phyloP scores from a whole-genome alignment of 2,113 vertebrate species.

The Charadrius vociferus region DNA sequence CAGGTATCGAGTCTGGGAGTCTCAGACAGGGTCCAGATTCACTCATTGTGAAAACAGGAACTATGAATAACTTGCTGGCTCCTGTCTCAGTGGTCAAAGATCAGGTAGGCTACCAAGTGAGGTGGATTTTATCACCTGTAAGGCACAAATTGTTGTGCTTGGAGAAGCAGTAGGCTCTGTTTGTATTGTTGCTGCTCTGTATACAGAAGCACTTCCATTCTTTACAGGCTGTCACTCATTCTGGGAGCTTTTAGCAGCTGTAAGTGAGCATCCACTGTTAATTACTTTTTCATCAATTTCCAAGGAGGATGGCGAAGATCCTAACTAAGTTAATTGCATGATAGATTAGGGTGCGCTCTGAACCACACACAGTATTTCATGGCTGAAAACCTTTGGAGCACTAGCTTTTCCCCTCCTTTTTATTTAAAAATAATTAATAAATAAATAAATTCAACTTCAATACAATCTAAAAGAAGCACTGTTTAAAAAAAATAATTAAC shows the following conservation, averaged over 20 bases:
- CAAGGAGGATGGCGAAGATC: not conserved
- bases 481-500: not conserved
- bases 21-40: not conserved
- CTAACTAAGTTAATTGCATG: not conserved
- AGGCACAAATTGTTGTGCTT: not conserved
- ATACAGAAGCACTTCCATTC: not conserved
- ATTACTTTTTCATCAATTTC: not conserved
- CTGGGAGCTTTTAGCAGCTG: not conserved
- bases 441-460: not conserved
- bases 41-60: rapidly evolving
- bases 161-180: not conserved
- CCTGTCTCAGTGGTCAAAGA: not conserved
- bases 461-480: not conserved
- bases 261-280: not conserved
- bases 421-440: not conserved
- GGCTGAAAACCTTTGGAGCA: not conserved
- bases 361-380: not conserved
- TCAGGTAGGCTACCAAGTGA: not conserved
- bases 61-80: not conserved
- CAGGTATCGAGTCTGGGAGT: not conserved
- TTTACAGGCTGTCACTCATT: not conserved
- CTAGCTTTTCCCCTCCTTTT: not conserved
- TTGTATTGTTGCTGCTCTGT: not conserved
- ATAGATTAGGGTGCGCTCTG: not conserved
- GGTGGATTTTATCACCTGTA: not conserved